A percentile compares a stretch with the other conserved stretches of the same genome.
These are phyloP conservation scores for Drosophila orosa DNA, from an alignment of 1,140 invertebrate species.

Conservation along the genomic window DNA sequence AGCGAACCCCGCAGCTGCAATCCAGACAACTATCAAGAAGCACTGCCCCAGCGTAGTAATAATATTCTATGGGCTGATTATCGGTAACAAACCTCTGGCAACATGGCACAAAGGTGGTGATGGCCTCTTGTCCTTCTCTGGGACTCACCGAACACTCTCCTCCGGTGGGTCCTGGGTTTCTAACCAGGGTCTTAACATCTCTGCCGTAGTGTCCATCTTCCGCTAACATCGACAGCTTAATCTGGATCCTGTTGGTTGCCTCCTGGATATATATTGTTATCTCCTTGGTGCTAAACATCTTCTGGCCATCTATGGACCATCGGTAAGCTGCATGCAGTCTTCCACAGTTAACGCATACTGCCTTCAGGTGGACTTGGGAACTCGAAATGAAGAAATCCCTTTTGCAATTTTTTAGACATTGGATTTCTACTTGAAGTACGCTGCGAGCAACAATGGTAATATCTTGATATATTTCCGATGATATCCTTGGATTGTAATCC, in stretches of 20 bases:
- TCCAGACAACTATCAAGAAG: constrained; percentile 23
- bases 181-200: background rate
- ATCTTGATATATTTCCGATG: background rate
- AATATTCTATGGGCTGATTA: constrained; percentile 32
- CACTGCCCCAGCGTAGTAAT: constrained; percentile 29
- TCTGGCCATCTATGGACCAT: constrained; percentile 34
- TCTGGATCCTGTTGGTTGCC: background rate
- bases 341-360: constrained; percentile 29
- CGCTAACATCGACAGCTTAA: constrained; percentile 4
- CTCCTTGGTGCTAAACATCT: background rate
- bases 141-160: constrained; percentile 30
- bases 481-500: constrained; percentile 27
- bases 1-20: constrained; percentile 19
- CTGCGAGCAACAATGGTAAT: background rate
- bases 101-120: constrained; percentile 37
- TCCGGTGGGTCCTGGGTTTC: background rate
- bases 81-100: constrained; percentile 14
- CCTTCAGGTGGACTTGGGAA: constrained; percentile 19
- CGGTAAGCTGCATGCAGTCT: background rate
- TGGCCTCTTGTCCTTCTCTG: constrained; percentile 16
- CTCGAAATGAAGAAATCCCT: constrained; percentile 1
- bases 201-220: constrained; percentile 13
- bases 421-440: constrained; percentile 26
- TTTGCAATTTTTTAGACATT: constrained; percentile 34
- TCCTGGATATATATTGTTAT: constrained; percentile 7